phyloP scores from a whole-genome alignment of 2,888 invertebrate genomes.

The Stegana nigrithorax region DNA sequence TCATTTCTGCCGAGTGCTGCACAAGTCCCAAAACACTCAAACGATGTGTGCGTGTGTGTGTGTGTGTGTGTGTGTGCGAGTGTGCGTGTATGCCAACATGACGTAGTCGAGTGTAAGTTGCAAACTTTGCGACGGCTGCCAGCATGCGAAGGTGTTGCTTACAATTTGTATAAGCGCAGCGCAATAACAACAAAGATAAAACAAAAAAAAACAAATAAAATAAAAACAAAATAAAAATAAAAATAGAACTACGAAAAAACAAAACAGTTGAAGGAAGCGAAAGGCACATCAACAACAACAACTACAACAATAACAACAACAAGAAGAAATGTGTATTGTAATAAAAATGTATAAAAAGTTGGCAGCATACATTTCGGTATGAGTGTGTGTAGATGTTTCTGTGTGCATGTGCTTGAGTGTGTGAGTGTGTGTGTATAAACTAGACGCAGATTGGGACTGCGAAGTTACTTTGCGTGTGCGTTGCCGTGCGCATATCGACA shows the following conservation, averaged over 20 bases:
- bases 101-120: too few relatives aligned
- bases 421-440: slow-evolving; percentile 24
- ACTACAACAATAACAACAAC: not conserved
- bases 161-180: too few relatives aligned
- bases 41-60: not conserved
- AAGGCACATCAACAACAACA: too few relatives aligned
- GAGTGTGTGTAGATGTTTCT: slow-evolving; percentile 30
- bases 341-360: slow-evolving; percentile 24
- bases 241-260: too few relatives aligned
- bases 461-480: too few relatives aligned
- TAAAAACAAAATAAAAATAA: not conserved
- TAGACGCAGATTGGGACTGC: too few relatives aligned
- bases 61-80: not conserved
- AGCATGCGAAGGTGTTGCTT: too few relatives aligned
- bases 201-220: not conserved
- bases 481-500: too few relatives aligned
- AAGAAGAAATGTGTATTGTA: not conserved
- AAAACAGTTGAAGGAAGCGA: too few relatives aligned
- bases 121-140: too few relatives aligned
- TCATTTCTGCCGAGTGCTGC: too few relatives aligned
- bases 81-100: slow-evolving; percentile 10
- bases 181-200: not conserved
- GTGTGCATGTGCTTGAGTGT: not conserved
- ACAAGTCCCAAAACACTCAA: too few relatives aligned
- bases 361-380: slow-evolving; percentile 17